These are phyloP conservation scores for Macquaria ambigua DNA, from an alignment of 2,113 vertebrate species.

Conservation along the genomic window DNA sequence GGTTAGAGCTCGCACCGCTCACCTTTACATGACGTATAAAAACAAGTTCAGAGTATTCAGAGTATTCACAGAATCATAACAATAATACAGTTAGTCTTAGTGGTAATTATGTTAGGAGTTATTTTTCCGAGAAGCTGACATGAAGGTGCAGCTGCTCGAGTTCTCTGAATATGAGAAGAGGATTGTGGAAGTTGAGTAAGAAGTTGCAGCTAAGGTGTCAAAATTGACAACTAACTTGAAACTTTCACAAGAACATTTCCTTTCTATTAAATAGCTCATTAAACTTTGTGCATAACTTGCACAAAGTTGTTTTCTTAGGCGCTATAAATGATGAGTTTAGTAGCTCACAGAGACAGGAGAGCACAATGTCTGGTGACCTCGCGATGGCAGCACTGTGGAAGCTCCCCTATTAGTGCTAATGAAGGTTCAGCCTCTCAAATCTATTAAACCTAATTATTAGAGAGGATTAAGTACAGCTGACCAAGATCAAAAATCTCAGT, in stretches of 20 bases:
- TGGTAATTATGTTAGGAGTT: not conserved
- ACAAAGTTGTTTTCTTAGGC: not conserved
- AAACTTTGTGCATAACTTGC: not conserved
- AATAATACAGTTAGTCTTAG: not conserved
- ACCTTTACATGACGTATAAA: not conserved
- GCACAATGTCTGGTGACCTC: not conserved
- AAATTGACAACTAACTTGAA: conserved; percentile 1
- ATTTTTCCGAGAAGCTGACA: not conserved
- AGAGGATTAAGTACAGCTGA: not conserved
- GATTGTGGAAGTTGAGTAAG: not conserved
- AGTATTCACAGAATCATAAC: not conserved
- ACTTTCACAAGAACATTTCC: not conserved
- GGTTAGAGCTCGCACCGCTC: conserved; percentile 59
- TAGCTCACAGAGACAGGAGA: not conserved
- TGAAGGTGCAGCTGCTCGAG: not conserved
- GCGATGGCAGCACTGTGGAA: not conserved
- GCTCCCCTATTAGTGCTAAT: not conserved
- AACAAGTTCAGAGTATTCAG: not conserved
- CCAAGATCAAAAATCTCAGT: not conserved
- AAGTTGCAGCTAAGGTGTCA: not conserved
- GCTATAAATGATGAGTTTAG: not conserved
- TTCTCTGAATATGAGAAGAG: not conserved
- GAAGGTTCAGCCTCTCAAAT: not conserved
- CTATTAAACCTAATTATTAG: not conserved
- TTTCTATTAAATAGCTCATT: not conserved